Evolutionary conservation across 2,797 vertebrate genomes (phyloP).

Genomic region (Pseudochromis fuscus): DNA sequence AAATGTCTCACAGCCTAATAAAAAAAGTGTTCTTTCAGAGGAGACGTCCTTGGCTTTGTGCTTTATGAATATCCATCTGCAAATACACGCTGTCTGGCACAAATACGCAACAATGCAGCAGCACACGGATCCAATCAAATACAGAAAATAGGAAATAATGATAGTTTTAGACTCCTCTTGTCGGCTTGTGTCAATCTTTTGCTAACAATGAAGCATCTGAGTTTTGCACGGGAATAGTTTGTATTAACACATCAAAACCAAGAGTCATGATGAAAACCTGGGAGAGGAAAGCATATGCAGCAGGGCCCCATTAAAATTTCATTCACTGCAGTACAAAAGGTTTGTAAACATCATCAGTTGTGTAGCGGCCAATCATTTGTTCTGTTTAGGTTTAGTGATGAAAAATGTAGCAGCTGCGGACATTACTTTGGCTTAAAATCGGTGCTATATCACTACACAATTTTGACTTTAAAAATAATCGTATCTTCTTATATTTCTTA

Average conservation of each 20-base stretch:
- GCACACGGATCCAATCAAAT: background rate
- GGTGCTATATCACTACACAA: too few species aligned
- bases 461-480: too few species aligned
- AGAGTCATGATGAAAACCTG: slow-evolving; percentile 51
- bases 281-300: slow-evolving; percentile 30
- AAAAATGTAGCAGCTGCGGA: slow-evolving; percentile 32
- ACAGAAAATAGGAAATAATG: slow-evolving; percentile 3
- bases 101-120: background rate
- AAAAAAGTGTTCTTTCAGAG: background rate
- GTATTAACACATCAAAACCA: slow-evolving; percentile 53
- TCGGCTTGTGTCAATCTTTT: slow-evolving; percentile 7
- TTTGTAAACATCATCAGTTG: slow-evolving; percentile 22
- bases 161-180: background rate
- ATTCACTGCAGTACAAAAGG: slow-evolving; percentile 37
- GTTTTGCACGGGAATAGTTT: slow-evolving; percentile 31
- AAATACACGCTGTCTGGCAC: background rate
- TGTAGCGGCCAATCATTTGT: slow-evolving; percentile 21
- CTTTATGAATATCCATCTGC: slow-evolving; percentile 1
- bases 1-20: background rate
- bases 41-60: background rate
- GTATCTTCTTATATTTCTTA: background rate
- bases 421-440: background rate
- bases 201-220: slow-evolving; percentile 3
- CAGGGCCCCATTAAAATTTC: slow-evolving; percentile 43
- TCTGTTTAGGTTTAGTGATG: slow-evolving; percentile 27